Percentiles rank a stretch among this genome's conserved stretches.
These are phyloP conservation scores for Seladonia tumulorum DNA, from an alignment of 2,888 invertebrate species.

Conservation along the genomic window DNA sequence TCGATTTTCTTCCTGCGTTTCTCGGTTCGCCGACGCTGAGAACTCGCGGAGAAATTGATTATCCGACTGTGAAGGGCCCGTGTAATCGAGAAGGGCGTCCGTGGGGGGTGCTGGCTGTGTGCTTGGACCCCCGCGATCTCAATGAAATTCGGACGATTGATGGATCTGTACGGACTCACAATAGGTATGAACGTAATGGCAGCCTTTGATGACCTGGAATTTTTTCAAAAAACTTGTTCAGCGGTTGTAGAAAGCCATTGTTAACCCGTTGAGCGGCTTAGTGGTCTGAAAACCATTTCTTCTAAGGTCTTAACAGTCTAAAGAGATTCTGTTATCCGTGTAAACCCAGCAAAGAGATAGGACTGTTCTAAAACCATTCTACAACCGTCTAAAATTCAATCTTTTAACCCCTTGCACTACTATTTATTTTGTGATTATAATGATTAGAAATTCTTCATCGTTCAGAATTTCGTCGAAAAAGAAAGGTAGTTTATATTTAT, in stretches of 20 bases:
- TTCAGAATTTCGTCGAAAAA: too few relatives aligned
- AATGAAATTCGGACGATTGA: neutral
- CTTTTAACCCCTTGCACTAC: too few relatives aligned
- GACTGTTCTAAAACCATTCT: too few relatives aligned
- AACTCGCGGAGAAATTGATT: conserved; percentile 56
- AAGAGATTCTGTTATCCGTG: too few relatives aligned
- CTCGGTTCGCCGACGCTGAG: conserved; percentile 17
- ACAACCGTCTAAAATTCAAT: too few relatives aligned
- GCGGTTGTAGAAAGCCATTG: neutral
- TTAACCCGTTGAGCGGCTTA: too few relatives aligned
- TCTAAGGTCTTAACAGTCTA: too few relatives aligned
- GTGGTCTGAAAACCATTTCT: too few relatives aligned
- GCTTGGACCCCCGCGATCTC: neutral
- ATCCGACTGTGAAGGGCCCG: neutral
- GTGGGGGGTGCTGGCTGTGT: neutral
- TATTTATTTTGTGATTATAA: too few relatives aligned
- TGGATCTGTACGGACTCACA: neutral
- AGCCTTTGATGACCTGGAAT: neutral
- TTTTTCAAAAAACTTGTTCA: neutral
- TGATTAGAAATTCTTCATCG: too few relatives aligned
- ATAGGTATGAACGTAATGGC: neutral
- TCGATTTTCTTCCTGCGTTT: conserved; percentile 46
- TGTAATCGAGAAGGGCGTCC: conserved; percentile 10
- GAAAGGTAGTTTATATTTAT: too few relatives aligned
- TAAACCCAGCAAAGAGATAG: too few relatives aligned